A percentile compares a stretch with the other conserved stretches of the same genome.
These are phyloP conservation scores for Parelbella ahira DNA, from an alignment of 2,888 invertebrate species.

Conservation along the genomic window DNA sequence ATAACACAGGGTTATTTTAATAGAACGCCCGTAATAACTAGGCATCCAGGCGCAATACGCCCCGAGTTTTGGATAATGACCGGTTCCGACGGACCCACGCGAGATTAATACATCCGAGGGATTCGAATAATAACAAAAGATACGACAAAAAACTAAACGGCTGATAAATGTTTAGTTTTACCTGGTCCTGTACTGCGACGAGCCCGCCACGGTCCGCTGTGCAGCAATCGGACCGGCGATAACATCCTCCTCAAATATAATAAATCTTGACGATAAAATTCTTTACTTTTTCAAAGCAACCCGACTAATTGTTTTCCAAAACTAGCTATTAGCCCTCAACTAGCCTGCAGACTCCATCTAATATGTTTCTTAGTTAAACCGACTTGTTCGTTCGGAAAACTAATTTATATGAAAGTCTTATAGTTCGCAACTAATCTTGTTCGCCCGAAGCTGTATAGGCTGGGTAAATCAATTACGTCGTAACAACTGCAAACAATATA, in stretches of 20 bases:
- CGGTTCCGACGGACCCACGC: slow-evolving; percentile 66
- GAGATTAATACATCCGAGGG: slow-evolving; percentile 78
- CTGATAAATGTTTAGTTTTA: slow-evolving; percentile 70
- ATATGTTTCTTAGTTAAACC: slow-evolving; percentile 31
- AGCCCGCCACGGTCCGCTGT: slow-evolving; percentile 38
- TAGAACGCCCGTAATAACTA: slow-evolving; percentile 76
- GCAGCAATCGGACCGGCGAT: slow-evolving; percentile 58
- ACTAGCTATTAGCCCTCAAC: slow-evolving; percentile 65
- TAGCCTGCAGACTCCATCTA: slow-evolving; percentile 40
- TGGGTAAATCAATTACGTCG: slow-evolving; percentile 29
- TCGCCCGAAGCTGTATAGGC: slow-evolving; percentile 24
- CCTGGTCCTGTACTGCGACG: slow-evolving; percentile 51
- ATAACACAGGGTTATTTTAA: slow-evolving; percentile 74
- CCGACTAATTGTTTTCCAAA: slow-evolving; percentile 70
- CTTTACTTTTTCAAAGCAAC: slow-evolving; percentile 58
- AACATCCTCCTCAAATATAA: slow-evolving; percentile 73
- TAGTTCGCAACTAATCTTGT: slow-evolving; percentile 30
- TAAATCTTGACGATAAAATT: slow-evolving; percentile 74
- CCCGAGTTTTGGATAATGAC: slow-evolving; percentile 76
- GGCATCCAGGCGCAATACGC: slow-evolving; percentile 75
- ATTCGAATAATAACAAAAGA: slow-evolving; percentile 70
- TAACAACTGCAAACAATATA: slow-evolving; percentile 26
- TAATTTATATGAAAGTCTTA: slow-evolving; percentile 33
- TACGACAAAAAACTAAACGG: slow-evolving; percentile 72
- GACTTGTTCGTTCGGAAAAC: slow-evolving; percentile 33